phyloP scores from a whole-genome alignment of 2,797 vertebrate species.

The Darevskia mixta region DNA sequence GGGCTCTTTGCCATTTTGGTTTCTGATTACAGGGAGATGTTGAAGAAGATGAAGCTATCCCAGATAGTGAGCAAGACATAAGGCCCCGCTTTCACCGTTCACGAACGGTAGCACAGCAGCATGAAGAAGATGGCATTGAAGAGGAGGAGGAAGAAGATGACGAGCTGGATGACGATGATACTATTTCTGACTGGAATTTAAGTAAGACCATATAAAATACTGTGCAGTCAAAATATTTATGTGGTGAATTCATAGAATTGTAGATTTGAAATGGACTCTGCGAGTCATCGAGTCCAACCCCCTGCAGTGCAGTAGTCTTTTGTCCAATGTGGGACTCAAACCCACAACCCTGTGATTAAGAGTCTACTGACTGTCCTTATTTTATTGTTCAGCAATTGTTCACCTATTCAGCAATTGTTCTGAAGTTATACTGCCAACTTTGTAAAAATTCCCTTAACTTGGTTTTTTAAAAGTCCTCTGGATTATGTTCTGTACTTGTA shows the following conservation, averaged over 20 bases:
- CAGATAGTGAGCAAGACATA: conserved; percentile 96
- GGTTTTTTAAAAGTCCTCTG: background rate
- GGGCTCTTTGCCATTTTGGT: background rate
- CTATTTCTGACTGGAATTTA: conserved; percentile 97
- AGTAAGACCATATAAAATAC: conserved; percentile 79
- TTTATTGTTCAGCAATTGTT: too few species aligned
- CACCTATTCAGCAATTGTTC: background rate
- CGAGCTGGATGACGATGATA: conserved; percentile 93
- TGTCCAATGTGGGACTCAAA: too few species aligned
- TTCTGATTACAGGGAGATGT: conserved; percentile 88
- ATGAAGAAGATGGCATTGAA: conserved; percentile 91
- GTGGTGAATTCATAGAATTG: background rate
- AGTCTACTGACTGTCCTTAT: too few species aligned
- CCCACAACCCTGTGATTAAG: too few species aligned
- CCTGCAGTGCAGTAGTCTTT: too few species aligned
- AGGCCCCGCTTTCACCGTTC: conserved; percentile 95
- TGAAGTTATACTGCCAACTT: background rate
- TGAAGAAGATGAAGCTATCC: conserved; percentile 94
- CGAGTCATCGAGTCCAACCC: too few species aligned
- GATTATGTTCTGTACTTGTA: background rate
- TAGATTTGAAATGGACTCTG: too few species aligned
- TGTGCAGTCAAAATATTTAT: conserved; percentile 17
- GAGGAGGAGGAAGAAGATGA: conserved; percentile 90
- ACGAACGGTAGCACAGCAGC: conserved; percentile 93
- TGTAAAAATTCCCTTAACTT: conserved; percentile 4